Base-by-base conservation (phyloP, 1,140 invertebrate genomes). In the Dendrolimus punctatus region DNA sequence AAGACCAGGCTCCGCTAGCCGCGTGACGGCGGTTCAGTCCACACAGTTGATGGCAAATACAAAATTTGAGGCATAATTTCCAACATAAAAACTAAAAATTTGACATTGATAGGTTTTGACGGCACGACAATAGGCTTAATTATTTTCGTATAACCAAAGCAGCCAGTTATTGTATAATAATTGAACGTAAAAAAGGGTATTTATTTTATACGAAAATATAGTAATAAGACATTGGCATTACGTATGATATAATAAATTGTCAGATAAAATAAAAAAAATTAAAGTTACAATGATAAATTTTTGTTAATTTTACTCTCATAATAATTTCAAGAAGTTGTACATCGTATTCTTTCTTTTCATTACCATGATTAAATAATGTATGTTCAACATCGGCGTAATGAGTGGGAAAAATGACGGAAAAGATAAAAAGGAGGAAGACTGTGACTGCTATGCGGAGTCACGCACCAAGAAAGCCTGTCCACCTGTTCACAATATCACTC, bases 21-120 rank as follows among this genome's bases (percentile, higher is more conserved):
- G 23, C 23, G 23, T 23, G 23, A 23, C 23, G 23, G 23, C 23
- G 23, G 23, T 23, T 23, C 23, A 23, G 1, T 23, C 23, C 23
- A 23, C 23, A 23, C 23, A 23, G 23, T 23, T 23, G 23, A 47
- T 58, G 46, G 46, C 48, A 58, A 51, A 51, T 38, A 56, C 50
- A 46, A 66, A 71, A 66, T 73, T 61, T 68, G 62, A 64, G 56
- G 56, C 75, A 81, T 75, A 68, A 38, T 67, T 80, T 73, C 52
- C 56, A 47, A 54, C 66, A 64, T 55, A 62, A 58, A 66, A 67
- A 83, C 80, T 79, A 74, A 53, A 58, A 82, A 76, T 82, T 83
- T 83, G 77, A 83, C 76, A 76, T 65, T 71, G 57, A 65, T 58
- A 44, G 43, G 52, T 57, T 44, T 55, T 10, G 43, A 10, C 9